Evolutionary conservation across 2,113 vertebrate genomes (phyloP), one percentile per base, ranked within the genome.

Genomic region (Ceuthmochares aereus): DNA sequence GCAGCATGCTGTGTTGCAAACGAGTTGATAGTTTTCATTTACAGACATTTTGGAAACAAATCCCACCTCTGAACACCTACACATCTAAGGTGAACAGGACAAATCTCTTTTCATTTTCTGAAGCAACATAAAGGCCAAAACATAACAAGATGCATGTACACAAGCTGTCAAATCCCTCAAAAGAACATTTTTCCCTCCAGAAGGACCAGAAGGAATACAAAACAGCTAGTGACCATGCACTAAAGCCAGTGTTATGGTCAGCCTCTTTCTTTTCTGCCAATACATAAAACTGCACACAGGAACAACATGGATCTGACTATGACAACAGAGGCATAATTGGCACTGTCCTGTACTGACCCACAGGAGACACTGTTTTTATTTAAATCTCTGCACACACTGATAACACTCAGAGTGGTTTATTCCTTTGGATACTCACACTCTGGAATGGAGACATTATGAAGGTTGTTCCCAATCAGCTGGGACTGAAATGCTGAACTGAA

Each of bases 401-500:
- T 27, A 63, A 29, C 55, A 77, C 20, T 81, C 7, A 45, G 26
- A 96, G 62, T 4, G 13, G 37, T 89, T 95, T 69, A 77, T 32
- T 85, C 19, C 11, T 60, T 49, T 67, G 67, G 70, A 92, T 59
- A 98, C 98, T 98, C 95, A 99, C 99, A 95, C 96, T 99, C 99
- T 12, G 99, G 99, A 98, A 99, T 81, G 11, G 99, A 99, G 26
- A 99, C 98, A 20, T 99, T 99, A 97, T 99, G 98, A 77, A 99
- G 98, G 92, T 99, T 99, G 97, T 99, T 99, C 52, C 99, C 99
- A 8, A 98, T 98, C 56, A 99, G 98, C 60, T 99, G 98, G 15
- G 99, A 99, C 96, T 99, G 99, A 97, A 99, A 99, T 84, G 99
- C 99, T 45, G 99, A 99, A 88, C 99, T 99, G 97, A 99, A 99